phyloP scores from a whole-genome alignment of 2,888 invertebrate genomes.

The Teinopalpus imperialis region DNA sequence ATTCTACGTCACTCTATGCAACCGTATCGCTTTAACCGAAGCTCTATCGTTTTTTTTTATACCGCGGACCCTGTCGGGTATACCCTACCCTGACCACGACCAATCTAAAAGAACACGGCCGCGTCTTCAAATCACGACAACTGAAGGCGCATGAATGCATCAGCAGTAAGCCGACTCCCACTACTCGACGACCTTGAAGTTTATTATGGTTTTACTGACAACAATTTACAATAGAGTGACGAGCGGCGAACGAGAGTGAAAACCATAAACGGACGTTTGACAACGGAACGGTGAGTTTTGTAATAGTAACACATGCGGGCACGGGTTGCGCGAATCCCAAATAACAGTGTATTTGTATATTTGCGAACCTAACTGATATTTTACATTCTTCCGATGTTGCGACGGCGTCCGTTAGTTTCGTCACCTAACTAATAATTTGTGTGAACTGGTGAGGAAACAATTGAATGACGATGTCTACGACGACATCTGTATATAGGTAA shows the following conservation, averaged over 20 bases:
- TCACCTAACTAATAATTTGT: conserved; percentile 44
- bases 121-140: conserved; percentile 35
- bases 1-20: conserved; percentile 13
- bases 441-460: conserved; percentile 43
- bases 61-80: not conserved
- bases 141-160: conserved; percentile 53
- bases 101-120: not conserved
- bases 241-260: conserved; percentile 74
- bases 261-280: conserved; percentile 59
- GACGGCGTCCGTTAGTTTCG: conserved; percentile 38
- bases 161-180: conserved; percentile 59
- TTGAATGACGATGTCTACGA: conserved; percentile 43
- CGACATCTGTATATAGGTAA: conserved; percentile 29
- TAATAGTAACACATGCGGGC: conserved; percentile 56
- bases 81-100: not conserved
- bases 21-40: not conserved
- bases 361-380: conserved; percentile 35
- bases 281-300: conserved; percentile 52
- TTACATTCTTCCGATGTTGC: conserved; percentile 44
- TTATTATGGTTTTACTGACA: conserved; percentile 76
- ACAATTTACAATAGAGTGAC: conserved; percentile 78
- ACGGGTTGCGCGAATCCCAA: conserved; percentile 34
- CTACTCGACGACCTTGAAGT: conserved; percentile 73
- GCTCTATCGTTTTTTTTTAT: not conserved
- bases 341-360: conserved; percentile 39